A percentile compares a stretch with the other conserved stretches of the same genome.
Conservation (phyloP, 1,140 invertebrate species). For the Aplysia californica region DNA sequence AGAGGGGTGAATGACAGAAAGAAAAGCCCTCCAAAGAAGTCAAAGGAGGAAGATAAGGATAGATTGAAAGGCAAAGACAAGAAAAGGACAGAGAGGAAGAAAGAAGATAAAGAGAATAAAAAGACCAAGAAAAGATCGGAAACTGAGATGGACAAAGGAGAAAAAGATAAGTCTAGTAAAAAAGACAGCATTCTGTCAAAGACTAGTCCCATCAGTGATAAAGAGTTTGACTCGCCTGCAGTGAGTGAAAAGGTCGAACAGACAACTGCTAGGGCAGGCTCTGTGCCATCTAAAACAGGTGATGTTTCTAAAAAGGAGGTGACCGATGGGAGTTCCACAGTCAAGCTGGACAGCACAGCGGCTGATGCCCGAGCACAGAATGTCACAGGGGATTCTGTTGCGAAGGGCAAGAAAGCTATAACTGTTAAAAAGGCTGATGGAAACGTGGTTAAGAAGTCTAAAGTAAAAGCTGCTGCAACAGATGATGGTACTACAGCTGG, state of each 20-base stretch:
- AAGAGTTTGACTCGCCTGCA: background rate
- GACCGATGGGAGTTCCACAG: no score
- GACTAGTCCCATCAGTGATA: conserved; percentile 14
- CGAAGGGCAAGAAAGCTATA: conserved; percentile 17
- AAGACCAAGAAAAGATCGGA: conserved; percentile 3
- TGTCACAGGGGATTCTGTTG: no score
- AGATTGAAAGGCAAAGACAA: no score
- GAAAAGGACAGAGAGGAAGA: background rate
- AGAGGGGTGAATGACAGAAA: background rate
- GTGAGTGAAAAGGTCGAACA: background rate
- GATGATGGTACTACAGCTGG: conserved; percentile 1
- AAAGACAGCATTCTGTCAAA: background rate
- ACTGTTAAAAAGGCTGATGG: conserved; percentile 15
- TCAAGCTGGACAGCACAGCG: no score
- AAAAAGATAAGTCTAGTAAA: background rate
- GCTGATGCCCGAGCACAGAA: no score
- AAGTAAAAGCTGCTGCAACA: background rate
- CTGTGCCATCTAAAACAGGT: no score
- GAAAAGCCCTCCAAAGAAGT: background rate
- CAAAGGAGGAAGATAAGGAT: no score
- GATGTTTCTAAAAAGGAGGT: no score
- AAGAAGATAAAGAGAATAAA: conserved; percentile 14
- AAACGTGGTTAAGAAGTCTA: conserved; percentile 4
- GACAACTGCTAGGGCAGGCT: no score
- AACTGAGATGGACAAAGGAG: background rate